Base-by-base conservation (phyloP, 2,888 invertebrate genomes). In the Nymphalis c-album region DNA sequence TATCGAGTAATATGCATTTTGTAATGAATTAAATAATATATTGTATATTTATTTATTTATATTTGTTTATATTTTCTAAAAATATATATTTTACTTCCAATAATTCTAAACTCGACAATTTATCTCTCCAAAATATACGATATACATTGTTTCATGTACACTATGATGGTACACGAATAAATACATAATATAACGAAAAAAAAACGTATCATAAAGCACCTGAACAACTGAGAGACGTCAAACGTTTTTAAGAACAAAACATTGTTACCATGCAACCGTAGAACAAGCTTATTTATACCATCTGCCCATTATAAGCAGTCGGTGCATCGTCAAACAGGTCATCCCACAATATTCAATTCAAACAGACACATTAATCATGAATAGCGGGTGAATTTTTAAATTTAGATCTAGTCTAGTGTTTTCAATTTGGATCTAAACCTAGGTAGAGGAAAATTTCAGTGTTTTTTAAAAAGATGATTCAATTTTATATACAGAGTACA, bases 311-410 rank as follows among this genome's bases (percentile, higher is more conserved):
- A 86, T 74, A 74, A 75, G 74, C 70, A 85, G 85, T 84, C 80
- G 83, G 87, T 89, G 91, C 88, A 88, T 91, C 80, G 80, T 75
- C 85, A 91, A 90, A 77, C 89, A 90, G 89, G 86, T 87, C 87
- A 88, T 81, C 82, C 74, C 73, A 79, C 76, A 77, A 81, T 81
- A 84, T 85, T 84, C 82, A 81, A 75, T 79, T 82, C 76, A 73
- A 78, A 74, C 80, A 84, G 80, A 85, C 82, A 80, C 83, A 88
- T 90, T 77, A 80, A 86, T 90, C 87, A 83, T 78, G 79, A 75
- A 74, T 75, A 76, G 74, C 77, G 77, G 79, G 51, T 76, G 80
- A 80, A 78, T 84, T 79, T 82, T 79, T 78, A 78, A 78, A 83
- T 79, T 79, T 72, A 73, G 67, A 73, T 75, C 65, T 67, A 73